phyloP scores from a whole-genome alignment of 2,888 invertebrate species.

The Scaptodrosophila latifasciaeformis region DNA sequence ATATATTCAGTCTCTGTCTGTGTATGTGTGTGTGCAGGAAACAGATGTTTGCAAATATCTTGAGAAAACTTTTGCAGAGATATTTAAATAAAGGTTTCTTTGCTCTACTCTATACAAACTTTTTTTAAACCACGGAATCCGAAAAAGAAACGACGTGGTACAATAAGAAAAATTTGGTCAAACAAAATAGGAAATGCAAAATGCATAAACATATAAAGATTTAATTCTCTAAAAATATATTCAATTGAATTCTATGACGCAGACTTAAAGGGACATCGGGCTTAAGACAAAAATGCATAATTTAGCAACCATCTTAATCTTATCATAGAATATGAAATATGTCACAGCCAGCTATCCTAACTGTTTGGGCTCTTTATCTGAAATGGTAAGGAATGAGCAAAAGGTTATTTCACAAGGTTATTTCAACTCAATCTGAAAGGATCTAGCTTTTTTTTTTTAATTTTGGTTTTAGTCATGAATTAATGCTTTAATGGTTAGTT shows the following conservation, averaged over 20 bases:
- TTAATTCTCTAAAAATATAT: conserved; percentile 34
- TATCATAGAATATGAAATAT: no score
- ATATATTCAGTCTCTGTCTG: background rate
- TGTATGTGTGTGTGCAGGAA: conserved; percentile 31
- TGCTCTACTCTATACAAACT: conserved; percentile 43
- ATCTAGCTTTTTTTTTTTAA: no score
- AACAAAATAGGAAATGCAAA: conserved; percentile 5
- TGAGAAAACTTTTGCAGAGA: conserved; percentile 58
- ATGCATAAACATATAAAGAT: conserved; percentile 1
- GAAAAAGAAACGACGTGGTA: conserved; percentile 17
- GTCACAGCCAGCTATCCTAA: no score
- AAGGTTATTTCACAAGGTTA: no score
- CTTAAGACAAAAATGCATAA: no score
- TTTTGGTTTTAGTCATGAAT: no score
- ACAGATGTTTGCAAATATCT: conserved; percentile 70
- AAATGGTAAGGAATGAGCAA: no score
- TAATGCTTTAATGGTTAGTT: no score
- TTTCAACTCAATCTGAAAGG: no score
- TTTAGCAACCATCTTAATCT: no score
- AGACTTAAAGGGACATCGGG: no score
- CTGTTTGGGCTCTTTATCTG: no score
- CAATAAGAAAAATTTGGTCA: conserved; percentile 10
- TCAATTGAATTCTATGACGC: conserved; percentile 53
- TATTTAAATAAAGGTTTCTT: conserved; percentile 61
- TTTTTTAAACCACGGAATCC: conserved; percentile 42